Evolutionary conservation across 2,888 invertebrate species (phyloP).

Genomic region (Laspeyria flexula): DNA sequence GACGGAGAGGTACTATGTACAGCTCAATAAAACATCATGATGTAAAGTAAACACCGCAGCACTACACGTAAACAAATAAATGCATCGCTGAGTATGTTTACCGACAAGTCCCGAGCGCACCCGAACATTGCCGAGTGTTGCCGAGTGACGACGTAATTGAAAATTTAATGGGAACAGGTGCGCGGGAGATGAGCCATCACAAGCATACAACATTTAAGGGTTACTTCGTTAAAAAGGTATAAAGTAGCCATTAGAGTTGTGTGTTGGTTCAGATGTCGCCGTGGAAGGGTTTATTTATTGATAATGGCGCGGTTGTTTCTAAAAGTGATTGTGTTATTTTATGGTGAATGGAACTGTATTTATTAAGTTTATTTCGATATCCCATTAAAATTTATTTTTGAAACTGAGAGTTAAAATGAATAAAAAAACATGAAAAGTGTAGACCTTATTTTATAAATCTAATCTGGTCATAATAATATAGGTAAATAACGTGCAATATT

Average conservation of each 20-base stretch:
- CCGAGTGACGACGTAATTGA: constrained; percentile 56
- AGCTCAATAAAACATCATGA: constrained; percentile 14
- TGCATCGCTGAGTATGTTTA: constrained; percentile 35
- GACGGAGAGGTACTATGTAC: too few relatives aligned
- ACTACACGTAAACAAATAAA: constrained; percentile 40
- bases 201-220: constrained; percentile 1
- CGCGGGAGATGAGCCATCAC: constrained; percentile 23
- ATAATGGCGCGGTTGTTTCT: background rate
- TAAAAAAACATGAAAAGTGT: too few relatives aligned
- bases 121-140: constrained; percentile 40
- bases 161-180: constrained; percentile 73
- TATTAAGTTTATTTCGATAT: too few relatives aligned
- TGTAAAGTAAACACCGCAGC: constrained; percentile 34
- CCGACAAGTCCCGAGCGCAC: constrained; percentile 34
- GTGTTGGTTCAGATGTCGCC: constrained; percentile 9
- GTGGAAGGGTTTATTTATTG: constrained; percentile 13
- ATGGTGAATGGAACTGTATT: too few relatives aligned
- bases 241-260: constrained; percentile 2
- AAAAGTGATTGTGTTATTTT: too few relatives aligned
- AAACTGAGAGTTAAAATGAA: too few relatives aligned
- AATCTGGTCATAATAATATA: too few relatives aligned
- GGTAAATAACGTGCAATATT: too few relatives aligned
- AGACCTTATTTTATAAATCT: too few relatives aligned
- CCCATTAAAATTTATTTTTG: too few relatives aligned
- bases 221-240: constrained; percentile 20